phyloP scores from a whole-genome alignment of 1,140 invertebrate species.

The Probaryconus sp. region DNA sequence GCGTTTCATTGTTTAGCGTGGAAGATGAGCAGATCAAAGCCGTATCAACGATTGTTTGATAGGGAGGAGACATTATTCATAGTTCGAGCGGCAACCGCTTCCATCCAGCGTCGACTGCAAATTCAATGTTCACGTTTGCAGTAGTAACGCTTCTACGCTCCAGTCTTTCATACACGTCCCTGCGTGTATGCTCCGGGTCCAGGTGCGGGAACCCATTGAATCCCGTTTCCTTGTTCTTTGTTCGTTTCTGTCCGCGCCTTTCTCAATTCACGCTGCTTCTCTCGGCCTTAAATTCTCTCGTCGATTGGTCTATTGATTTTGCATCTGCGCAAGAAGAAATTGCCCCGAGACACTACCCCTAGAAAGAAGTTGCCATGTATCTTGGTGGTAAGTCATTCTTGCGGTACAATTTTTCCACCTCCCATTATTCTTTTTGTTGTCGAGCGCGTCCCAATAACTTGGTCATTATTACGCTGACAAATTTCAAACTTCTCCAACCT shows the following conservation, averaged over 20 bases:
- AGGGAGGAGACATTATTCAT: conserved; percentile 3
- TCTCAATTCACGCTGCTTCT: conserved; percentile 31
- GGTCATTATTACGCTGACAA: conserved; percentile 41
- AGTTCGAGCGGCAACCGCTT: conserved; percentile 22
- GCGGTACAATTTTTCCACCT: conserved; percentile 11
- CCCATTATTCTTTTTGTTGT: conserved; percentile 1
- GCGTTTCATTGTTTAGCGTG: conserved; percentile 5
- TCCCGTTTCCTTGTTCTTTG: conserved; percentile 23
- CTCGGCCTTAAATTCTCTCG: conserved; percentile 10
- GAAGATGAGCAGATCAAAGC: conserved; percentile 2
- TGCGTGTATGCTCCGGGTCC: conserved; percentile 17
- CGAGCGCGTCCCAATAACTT: conserved; percentile 15
- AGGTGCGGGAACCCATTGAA: conserved; percentile 43
- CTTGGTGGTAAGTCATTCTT: conserved; percentile 47
- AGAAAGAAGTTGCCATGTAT: conserved; percentile 29
- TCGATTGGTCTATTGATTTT: conserved; percentile 58
- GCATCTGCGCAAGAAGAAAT: conserved; percentile 46
- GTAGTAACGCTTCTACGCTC: conserved; percentile 27
- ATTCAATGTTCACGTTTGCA: conserved; percentile 32
- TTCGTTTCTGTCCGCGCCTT: conserved; percentile 25
- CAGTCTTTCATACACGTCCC: conserved; percentile 25
- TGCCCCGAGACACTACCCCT: conserved; percentile 40
- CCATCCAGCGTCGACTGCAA: conserved; percentile 15
- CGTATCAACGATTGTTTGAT: conserved; percentile 30
- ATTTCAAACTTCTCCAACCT: too few species aligned